A percentile compares a stretch with the other conserved stretches of the same genome.
Evolutionary conservation across 1,140 invertebrate genomes (phyloP).

Genomic region (Galendromus occidentalis): DNA sequence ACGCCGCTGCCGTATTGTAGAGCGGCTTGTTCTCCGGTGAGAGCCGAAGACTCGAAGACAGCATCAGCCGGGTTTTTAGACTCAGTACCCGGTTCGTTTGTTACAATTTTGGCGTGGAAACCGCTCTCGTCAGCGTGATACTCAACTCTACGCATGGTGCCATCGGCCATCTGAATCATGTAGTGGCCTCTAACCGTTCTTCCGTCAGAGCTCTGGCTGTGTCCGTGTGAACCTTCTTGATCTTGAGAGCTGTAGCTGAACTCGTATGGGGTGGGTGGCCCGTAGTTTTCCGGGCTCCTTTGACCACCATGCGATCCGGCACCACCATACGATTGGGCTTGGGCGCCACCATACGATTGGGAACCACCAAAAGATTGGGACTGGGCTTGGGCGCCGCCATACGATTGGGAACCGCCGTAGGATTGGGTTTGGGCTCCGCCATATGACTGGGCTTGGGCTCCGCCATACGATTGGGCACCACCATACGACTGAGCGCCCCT

Average conservation of each 20-base stretch:
- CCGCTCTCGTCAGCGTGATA: conserved; percentile 20
- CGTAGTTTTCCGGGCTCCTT: not conserved
- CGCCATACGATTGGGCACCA: no score
- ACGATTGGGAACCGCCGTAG: no score
- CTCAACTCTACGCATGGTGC: conserved; percentile 20
- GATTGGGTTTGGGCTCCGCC: no score
- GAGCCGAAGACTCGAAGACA: conserved; percentile 10
- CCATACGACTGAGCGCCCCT: no score
- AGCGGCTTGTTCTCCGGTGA: not conserved
- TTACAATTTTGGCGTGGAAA: conserved; percentile 26
- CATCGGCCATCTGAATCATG: conserved; percentile 48
- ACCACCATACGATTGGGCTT: no score
- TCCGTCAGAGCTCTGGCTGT: conserved; percentile 41
- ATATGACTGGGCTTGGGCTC: no score
- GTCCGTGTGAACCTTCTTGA: not conserved
- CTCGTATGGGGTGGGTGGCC: not conserved
- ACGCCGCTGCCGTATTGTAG: not conserved
- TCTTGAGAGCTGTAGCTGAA: not conserved
- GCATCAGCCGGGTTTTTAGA: conserved; percentile 15
- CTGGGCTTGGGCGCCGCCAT: no score
- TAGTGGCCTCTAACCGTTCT: conserved; percentile 48
- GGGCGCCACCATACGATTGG: no score
- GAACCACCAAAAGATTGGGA: no score
- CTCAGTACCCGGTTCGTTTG: conserved; percentile 17
- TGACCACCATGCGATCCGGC: not conserved